Conservation (phyloP, 2,797 vertebrate species). For the Chelidonichthys spinosus region DNA sequence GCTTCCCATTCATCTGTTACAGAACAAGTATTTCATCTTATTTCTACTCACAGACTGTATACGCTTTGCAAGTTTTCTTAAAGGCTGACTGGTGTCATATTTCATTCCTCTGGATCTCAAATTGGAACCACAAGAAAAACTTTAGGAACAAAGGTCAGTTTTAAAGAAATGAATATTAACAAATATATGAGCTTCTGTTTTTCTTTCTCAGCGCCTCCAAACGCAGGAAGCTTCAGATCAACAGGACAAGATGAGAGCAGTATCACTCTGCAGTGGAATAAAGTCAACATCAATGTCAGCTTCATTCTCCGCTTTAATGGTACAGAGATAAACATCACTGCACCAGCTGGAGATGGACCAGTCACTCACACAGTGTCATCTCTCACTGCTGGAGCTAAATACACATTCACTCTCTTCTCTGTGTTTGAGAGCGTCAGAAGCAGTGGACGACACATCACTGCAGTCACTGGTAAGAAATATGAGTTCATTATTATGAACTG, state of each 20-base stretch:
- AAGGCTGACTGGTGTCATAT: no score
- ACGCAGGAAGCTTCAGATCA: not conserved
- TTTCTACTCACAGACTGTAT: not conserved
- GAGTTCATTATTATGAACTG: not conserved
- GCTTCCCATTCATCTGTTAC: constrained; percentile 49
- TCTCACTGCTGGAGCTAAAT: constrained; percentile 41
- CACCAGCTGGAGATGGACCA: constrained; percentile 13
- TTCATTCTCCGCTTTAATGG: constrained; percentile 45
- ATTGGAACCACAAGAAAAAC: no score
- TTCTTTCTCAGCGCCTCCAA: constrained; percentile 15
- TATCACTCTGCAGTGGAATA: constrained; percentile 61
- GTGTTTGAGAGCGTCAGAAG: constrained; percentile 9
- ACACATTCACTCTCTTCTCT: constrained; percentile 54
- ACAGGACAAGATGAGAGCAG: not conserved
- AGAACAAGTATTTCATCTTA: constrained; percentile 35
- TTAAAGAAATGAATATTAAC: no score
- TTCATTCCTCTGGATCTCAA: no score
- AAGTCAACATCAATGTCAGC: not conserved
- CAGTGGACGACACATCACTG: not conserved
- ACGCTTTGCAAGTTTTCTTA: not conserved
- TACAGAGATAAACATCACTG: not conserved
- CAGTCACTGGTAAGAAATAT: not conserved
- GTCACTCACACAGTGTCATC: constrained; percentile 13
- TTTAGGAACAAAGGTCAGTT: no score
- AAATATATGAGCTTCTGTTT: no score